Base-by-base conservation (phyloP, 2,113 vertebrate genomes). In the Typhlomys cinereus region DNA sequence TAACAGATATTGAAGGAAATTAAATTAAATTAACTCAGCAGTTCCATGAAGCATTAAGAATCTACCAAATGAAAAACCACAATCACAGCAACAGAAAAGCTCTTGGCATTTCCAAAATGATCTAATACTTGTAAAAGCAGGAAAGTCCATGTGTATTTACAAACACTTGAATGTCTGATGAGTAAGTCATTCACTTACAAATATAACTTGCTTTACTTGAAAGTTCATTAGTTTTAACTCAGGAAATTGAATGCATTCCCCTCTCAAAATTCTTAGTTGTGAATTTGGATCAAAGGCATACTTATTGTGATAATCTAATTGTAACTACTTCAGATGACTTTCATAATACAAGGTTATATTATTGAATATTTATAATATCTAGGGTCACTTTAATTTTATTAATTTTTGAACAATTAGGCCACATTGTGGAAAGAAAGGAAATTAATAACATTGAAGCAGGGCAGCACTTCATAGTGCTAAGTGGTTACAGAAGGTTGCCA, bases 241-340 rank as follows among this genome's bases (percentile, higher is more conserved):
- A n/a, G 76, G 76, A 36, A 91, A 15, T 88, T 67, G 71, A 70
- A 76, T 50, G 64, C 8, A 61, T 62, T 88, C 67, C 13, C 31
- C 44, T 94, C 29, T 70, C 27, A 82, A 62, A 41, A 82, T 73
- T 91, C 78, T 88, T 86, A 79, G 41, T 62, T 79, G 34, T 54
- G 23, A 91, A 71, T 27, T 71, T 78, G 52, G 8, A 81, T 52
- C 15, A 75, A 64, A 90, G 31, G 10, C 50, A n/a, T 62, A 76
- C 29, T 71, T 80, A 64, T 64, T 52, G 4, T 83, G 23, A 17
- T 50, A 46, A 79, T 39, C 82, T 62, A 57, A 85, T 84, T 88
- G 75, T 39, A 81, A 88, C 48, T 78, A 76, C 67, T 70, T 64
- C 50, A 39, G 23, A 48, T 64, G 6, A 5, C 44, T 78, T 75